Conservation (phyloP, 2,888 invertebrate genomes). For the Clanis bilineata region DNA sequence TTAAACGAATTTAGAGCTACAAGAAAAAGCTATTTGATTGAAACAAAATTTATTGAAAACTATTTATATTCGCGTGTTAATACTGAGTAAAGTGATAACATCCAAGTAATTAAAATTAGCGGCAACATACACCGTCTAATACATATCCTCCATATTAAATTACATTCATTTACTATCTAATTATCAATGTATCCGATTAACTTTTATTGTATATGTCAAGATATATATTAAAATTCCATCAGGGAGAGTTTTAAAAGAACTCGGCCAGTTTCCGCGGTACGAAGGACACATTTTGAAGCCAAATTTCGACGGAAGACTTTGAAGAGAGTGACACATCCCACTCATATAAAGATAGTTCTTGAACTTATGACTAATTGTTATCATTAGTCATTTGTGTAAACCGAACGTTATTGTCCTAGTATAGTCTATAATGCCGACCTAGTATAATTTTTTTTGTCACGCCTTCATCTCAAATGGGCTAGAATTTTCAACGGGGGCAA, state of each 20-base stretch:
- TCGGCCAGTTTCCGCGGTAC: constrained; percentile 36
- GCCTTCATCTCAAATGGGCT: constrained; percentile 1
- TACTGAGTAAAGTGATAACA: constrained; percentile 75
- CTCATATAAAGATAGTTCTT: constrained; percentile 39
- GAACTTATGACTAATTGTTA: constrained; percentile 33
- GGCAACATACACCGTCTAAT: constrained; percentile 51
- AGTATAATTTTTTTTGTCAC: constrained; percentile 33
- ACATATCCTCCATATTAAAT: constrained; percentile 38
- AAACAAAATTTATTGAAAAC: constrained; percentile 69
- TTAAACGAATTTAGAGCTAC: no score
- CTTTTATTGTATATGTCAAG: constrained; percentile 31
- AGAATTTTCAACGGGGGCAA: neutral
- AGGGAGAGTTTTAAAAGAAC: constrained; percentile 35
- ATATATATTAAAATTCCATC: constrained; percentile 39
- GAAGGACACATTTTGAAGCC: constrained; percentile 51
- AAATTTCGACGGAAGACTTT: constrained; percentile 70
- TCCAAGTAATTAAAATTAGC: constrained; percentile 62
- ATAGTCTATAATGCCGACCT: constrained; percentile 73
- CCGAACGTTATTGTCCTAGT: constrained; percentile 76
- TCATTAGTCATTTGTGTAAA: constrained; percentile 49
- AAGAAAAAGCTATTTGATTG: constrained; percentile 31
- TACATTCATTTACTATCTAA: constrained; percentile 46
- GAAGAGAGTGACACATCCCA: constrained; percentile 36
- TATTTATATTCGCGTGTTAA: constrained; percentile 71
- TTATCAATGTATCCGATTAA: constrained; percentile 23